A percentile compares a stretch with the other conserved stretches of the same genome.
phyloP scores from a whole-genome alignment of 2,888 invertebrate genomes.

The Ptycholaimellus sp. region DNA sequence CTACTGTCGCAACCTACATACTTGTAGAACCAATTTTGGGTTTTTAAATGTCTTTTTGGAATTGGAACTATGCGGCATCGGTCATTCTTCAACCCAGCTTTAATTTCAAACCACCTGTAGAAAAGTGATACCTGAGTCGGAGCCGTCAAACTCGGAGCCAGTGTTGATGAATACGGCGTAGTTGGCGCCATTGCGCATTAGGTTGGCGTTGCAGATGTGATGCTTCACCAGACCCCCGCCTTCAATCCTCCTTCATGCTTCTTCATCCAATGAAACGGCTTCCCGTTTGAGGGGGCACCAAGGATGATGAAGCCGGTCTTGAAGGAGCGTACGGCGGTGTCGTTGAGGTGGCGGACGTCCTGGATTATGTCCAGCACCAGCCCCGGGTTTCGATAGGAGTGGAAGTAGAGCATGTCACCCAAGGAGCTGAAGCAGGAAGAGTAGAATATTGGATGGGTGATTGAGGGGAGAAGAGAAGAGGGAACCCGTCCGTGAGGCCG shows the following conservation, averaged over 20 bases:
- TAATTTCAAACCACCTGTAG: too few relatives aligned
- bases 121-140: conserved; percentile 84
- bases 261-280: background rate
- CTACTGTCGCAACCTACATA: too few relatives aligned
- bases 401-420: conserved; percentile 98
- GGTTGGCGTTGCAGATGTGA: conserved; percentile 94
- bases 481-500: conserved; percentile 72
- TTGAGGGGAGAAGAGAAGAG: too few relatives aligned
- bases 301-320: conserved; percentile 79
- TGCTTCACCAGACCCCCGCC: conserved; percentile 95
- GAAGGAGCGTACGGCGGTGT: conserved; percentile 69
- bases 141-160: conserved; percentile 63
- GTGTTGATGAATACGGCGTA: conserved; percentile 85
- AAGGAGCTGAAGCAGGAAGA: too few relatives aligned
- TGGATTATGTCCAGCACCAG: conserved; percentile 62
- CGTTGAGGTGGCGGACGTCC: conserved; percentile 52
- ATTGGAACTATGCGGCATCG: too few relatives aligned
- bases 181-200: conserved; percentile 95
- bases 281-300: too few relatives aligned
- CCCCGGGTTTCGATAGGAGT: conserved; percentile 73
- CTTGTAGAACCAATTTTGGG: too few relatives aligned
- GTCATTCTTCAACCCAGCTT: too few relatives aligned
- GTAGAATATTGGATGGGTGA: too few relatives aligned
- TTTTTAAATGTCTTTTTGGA: too few relatives aligned
- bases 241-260: background rate